A percentile compares a stretch with the other conserved stretches of the same genome.
Evolutionary conservation across 64 coral and sea anemone species (phyloP).

Genomic region (Hydrozoanthus tunicans): DNA sequence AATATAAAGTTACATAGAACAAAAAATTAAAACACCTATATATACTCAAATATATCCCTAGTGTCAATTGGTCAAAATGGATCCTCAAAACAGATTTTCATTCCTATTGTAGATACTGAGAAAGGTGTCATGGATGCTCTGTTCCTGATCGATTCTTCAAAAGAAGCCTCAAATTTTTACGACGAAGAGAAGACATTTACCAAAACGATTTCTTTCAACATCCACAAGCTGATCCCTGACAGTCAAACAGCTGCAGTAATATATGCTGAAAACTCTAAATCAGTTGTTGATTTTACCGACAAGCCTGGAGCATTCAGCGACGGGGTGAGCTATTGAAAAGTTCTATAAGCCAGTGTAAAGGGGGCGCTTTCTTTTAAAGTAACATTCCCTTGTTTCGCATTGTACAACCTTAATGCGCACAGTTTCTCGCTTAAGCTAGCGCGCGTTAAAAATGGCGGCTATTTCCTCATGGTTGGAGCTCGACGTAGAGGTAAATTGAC

Average conservation of each 20-base stretch:
- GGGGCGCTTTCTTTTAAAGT: no score
- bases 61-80: not conserved
- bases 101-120: not conserved
- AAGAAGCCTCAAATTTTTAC: not conserved
- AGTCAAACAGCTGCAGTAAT: not conserved
- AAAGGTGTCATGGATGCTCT: conserved; percentile 11
- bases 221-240: not conserved
- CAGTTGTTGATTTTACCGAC: not conserved
- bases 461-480: no score
- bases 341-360: no score
- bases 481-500: no score
- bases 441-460: no score
- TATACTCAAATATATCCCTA: not conserved
- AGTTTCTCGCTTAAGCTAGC: no score
- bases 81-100: not conserved
- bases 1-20: no score
- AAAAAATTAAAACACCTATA: not conserved
- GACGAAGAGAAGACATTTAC: not conserved
- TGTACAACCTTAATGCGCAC: no score
- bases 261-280: not conserved
- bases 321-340: not conserved
- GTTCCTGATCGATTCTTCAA: conserved; percentile 26
- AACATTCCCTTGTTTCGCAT: no score
- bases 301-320: not conserved
- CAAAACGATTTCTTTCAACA: not conserved